Base-by-base conservation (phyloP, 2,888 invertebrate genomes). In the Drosophila colorata region DNA sequence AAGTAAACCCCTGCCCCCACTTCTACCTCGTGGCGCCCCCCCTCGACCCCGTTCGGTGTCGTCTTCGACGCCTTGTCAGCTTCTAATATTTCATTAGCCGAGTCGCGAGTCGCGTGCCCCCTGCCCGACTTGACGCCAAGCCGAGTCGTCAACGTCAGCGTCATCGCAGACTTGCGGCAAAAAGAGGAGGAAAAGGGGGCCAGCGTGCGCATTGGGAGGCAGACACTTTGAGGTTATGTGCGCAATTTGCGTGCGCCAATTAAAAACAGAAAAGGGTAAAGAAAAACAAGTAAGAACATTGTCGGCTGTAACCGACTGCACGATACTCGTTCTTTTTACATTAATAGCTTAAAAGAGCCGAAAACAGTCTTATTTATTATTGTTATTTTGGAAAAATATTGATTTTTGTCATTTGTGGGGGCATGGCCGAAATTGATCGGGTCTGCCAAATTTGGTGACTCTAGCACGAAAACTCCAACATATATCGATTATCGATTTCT, bases 181-280 rank as follows among this genome's bases (percentile, higher is more conserved):
- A 0, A 11, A 8, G 9, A 9, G 28, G 13, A 11, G 4, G 4
- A 33, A 33, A 13, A n/a, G 7, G 8, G 8, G 35, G 16, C 11
- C 18, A 14, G 9, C 14, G 23, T 4, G 14, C 28, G 28, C 28
- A 28, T 28, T 28, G 11, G 20, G 14, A 52, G 47, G 46, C 44
- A 75, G 63, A 58, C 76, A 68, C 61, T 84, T 79, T 74, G 81
- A 77, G 84, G 84, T 83, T 86, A 86, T 78, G 68, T 76, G 84
- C 79, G 67, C 86, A 78, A 83, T 86, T 83, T 84, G 71, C 81
- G 81, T 87, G 87, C 67, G 69, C 87, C 85, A 87, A 84, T 84
- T 87, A 84, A 13, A 33, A 33, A 33, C 33, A 33, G 28, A 9
- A 28, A 28, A 28, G 8, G 9, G 2, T 20, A 3, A 28, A 28